Conservation (phyloP, 2,888 invertebrate species). For the Seira musarum region DNA sequence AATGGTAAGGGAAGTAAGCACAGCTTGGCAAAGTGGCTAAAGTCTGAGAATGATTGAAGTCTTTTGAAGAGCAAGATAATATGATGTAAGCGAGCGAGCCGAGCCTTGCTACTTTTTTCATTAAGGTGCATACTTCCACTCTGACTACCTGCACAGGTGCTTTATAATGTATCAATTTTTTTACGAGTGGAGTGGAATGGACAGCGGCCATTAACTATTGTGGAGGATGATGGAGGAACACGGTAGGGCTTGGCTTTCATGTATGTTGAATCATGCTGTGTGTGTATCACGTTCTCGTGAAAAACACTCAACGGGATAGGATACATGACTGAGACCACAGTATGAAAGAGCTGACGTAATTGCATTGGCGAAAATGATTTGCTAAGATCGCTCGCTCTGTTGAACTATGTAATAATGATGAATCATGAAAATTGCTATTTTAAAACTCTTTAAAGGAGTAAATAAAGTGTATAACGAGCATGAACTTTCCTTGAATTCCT, state of each 20-base stretch:
- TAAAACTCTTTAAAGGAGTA: not conserved
- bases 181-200: not conserved
- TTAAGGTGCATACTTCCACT: no score
- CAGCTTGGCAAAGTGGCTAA: not conserved
- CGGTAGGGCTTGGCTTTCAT: not conserved
- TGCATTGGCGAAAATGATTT: constrained; percentile 12
- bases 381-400: not conserved
- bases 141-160: not conserved
- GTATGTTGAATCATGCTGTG: not conserved
- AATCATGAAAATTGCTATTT: not conserved
- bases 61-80: not conserved
- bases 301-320: not conserved
- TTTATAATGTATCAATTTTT: not conserved
- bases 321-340: not conserved
- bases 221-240: not conserved
- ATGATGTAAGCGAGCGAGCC: no score
- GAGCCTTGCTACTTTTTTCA: no score
- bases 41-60: not conserved
- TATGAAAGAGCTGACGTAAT: not conserved
- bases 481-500: not conserved
- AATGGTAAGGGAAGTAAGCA: not conserved
- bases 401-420: not conserved
- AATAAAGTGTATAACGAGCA: not conserved
- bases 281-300: not conserved
- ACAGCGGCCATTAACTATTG: not conserved